A percentile compares a stretch with the other conserved stretches of the same genome.
phyloP scores from a whole-genome alignment of 2,888 invertebrate genomes.

The Ypsolopha sequella region DNA sequence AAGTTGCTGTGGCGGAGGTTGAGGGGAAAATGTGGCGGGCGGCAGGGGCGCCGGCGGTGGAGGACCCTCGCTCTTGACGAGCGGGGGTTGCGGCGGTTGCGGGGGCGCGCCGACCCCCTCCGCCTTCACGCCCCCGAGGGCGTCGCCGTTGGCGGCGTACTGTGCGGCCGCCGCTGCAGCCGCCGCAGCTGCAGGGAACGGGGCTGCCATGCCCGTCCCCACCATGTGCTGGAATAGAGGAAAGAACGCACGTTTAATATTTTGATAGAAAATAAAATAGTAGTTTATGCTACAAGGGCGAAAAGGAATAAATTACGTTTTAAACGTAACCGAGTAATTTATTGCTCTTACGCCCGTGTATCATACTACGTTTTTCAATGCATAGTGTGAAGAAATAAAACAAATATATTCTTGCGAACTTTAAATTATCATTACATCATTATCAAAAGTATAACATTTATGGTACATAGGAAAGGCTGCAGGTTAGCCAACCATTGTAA shows the following conservation, averaged over 20 bases:
- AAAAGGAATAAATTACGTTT: no score
- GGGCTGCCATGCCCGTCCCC: constrained; percentile 88
- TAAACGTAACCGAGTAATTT: no score
- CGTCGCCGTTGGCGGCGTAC: constrained; percentile 67
- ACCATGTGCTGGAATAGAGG: constrained; percentile 88
- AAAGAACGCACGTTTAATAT: constrained; percentile 5
- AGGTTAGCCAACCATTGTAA: no score
- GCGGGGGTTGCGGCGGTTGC: constrained; percentile 44
- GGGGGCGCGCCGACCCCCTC: constrained; percentile 50
- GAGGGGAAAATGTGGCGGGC: constrained; percentile 59
- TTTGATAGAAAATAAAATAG: no score
- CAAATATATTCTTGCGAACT: no score
- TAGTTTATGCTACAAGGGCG: no score
- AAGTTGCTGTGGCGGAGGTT: constrained; percentile 50
- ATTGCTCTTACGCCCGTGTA: no score
- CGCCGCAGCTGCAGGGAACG: constrained; percentile 76
- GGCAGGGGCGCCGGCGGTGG: constrained; percentile 56
- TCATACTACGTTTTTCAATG: no score
- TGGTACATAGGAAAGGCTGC: no score
- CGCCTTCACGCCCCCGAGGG: constrained; percentile 64
- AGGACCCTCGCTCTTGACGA: constrained; percentile 66
- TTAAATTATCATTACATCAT: no score
- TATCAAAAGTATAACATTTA: no score
- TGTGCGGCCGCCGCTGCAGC: constrained; percentile 74
- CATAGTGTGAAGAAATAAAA: no score